Conservation (phyloP, 1,140 invertebrate species). For the Sitobion miscanthi region DNA sequence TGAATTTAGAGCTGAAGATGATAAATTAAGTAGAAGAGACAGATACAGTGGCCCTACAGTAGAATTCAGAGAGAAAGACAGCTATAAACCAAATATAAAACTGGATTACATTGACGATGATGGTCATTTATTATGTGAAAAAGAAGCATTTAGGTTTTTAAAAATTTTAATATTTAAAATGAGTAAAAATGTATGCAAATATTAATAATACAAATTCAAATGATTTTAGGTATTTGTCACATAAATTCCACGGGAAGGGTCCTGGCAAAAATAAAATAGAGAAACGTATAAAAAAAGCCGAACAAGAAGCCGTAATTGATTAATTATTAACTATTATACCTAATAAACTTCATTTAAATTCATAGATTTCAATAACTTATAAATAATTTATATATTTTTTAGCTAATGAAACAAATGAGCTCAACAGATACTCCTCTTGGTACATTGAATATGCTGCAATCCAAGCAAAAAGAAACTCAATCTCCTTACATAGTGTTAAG, state of each 20-base stretch:
- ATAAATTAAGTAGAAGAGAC: conserved; percentile 79
- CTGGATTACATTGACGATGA: conserved; percentile 98
- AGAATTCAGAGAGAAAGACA: conserved; percentile 93
- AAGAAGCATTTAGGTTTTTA: conserved; percentile 95
- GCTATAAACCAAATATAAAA: conserved; percentile 94
- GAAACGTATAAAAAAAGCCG: conserved; percentile 93
- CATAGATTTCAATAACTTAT: background rate
- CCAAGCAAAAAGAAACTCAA: conserved; percentile 96
- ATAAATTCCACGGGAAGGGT: conserved; percentile 99
- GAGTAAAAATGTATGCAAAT: background rate
- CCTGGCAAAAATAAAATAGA: conserved; percentile 98
- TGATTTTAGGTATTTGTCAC: conserved; percentile 78
- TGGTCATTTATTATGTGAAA: conserved; percentile 86
- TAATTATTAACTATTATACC: conserved; percentile 63
- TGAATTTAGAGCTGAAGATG: conserved; percentile 72
- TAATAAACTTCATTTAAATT: conserved; percentile 14
- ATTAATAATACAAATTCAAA: background rate
- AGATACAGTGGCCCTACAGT: conserved; percentile 84
- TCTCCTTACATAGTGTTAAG: conserved; percentile 94
- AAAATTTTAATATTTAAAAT: background rate
- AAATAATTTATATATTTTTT: conserved; percentile 60
- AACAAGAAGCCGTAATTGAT: conserved; percentile 83
- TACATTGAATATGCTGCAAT: conserved; percentile 91
- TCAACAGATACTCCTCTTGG: conserved; percentile 96
- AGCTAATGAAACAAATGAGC: conserved; percentile 98